Conservation (phyloP, 2,888 invertebrate genomes). For the Lapara coniferarum region DNA sequence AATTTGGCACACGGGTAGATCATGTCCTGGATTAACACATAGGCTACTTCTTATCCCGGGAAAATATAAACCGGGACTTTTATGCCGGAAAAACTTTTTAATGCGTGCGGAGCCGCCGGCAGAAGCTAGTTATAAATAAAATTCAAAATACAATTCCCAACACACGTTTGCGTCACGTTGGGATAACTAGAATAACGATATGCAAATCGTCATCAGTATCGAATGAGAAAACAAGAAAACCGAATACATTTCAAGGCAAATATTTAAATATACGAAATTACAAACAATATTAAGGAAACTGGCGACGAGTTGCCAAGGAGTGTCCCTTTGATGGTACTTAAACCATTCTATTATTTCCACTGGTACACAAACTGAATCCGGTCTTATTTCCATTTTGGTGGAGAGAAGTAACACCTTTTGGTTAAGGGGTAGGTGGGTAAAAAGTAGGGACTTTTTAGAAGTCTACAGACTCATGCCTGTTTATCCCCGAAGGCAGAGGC, state of each 20-base stretch:
- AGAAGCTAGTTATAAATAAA: not conserved
- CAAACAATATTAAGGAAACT: constrained; percentile 39
- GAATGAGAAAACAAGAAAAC: constrained; percentile 12
- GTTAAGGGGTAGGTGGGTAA: constrained; percentile 25
- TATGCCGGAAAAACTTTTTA: too few species aligned
- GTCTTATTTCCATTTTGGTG: constrained; percentile 36
- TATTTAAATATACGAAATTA: constrained; percentile 39
- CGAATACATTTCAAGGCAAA: constrained; percentile 29
- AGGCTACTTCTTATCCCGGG: too few species aligned
- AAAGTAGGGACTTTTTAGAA: not conserved
- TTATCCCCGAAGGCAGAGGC: too few species aligned
- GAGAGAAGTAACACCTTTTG: constrained; percentile 27
- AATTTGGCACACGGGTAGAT: too few species aligned
- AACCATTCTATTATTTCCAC: constrained; percentile 48
- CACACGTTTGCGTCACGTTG: not conserved
- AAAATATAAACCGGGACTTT: too few species aligned
- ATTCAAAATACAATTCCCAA: not conserved
- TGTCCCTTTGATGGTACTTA: constrained; percentile 41
- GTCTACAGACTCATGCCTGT: too few species aligned
- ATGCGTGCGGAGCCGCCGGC: too few species aligned
- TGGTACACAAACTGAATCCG: constrained; percentile 37
- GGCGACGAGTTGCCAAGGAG: constrained; percentile 37
- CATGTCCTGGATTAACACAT: too few species aligned
- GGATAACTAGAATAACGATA: not conserved
- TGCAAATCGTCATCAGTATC: constrained; percentile 10